Conservation (phyloP, 64 coral and sea anemone species). For the Porites lutea region DNA sequence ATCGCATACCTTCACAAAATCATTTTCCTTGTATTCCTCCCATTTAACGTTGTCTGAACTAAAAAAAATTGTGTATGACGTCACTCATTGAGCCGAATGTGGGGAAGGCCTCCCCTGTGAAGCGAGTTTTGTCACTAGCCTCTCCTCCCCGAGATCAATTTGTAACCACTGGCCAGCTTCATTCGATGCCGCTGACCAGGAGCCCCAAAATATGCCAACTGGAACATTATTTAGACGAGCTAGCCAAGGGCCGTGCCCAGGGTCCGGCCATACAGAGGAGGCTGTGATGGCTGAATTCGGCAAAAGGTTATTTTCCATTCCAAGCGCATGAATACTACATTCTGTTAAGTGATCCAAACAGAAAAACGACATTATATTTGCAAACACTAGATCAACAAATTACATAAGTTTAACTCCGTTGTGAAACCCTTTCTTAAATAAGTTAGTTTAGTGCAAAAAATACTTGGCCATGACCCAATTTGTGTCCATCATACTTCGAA, state of each 20-base stretch:
- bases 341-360: too few relatives aligned
- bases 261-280: background rate
- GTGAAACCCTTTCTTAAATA: too few relatives aligned
- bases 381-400: too few relatives aligned
- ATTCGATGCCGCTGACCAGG: background rate
- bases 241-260: background rate
- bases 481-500: too few relatives aligned
- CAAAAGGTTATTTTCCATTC: background rate
- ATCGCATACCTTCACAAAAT: background rate
- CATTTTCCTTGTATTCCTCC: background rate
- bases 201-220: background rate
- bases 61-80: background rate
- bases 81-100: background rate
- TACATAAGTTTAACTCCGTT: too few relatives aligned
- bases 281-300: background rate
- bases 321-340: background rate
- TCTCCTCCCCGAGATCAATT: background rate
- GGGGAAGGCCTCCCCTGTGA: background rate
- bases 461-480: too few relatives aligned
- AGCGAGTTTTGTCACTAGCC: background rate
- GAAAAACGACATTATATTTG: too few relatives aligned
- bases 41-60: background rate
- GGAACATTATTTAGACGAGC: background rate
- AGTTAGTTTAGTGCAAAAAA: too few relatives aligned
- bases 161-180: background rate